Evolutionary conservation across 2,113 vertebrate species (phyloP).

Genomic region (Calidris pygmaea): DNA sequence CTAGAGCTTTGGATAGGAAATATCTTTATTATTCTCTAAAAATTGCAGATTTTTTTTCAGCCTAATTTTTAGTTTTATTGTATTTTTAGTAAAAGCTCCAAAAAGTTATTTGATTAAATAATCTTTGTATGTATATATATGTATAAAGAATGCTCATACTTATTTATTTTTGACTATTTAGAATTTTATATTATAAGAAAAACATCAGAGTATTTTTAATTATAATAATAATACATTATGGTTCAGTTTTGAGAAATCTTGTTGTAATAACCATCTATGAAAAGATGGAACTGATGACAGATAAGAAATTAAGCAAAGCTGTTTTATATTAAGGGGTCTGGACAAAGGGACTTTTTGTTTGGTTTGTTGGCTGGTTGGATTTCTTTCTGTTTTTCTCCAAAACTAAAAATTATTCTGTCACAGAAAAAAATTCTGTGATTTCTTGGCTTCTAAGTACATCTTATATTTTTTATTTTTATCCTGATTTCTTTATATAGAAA

Average conservation of each 20-base stretch:
- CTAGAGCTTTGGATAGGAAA: background rate
- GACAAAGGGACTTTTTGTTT: slow-evolving; percentile 17
- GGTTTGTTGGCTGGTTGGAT: background rate
- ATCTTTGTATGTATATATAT: background rate
- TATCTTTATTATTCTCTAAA: background rate
- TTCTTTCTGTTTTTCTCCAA: background rate
- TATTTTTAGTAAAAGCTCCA: background rate
- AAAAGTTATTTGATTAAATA: background rate
- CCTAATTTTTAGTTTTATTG: background rate
- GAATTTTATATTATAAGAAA: background rate
- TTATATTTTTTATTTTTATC: background rate
- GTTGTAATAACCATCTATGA: background rate
- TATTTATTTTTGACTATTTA: background rate
- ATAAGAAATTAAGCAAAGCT: slow-evolving; percentile 49
- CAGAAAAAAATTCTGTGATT: background rate
- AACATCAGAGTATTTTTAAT: background rate
- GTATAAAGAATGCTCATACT: background rate
- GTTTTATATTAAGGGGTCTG: slow-evolving; percentile 27
- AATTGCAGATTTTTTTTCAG: background rate
- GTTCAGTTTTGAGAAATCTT: background rate
- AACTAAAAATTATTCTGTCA: background rate
- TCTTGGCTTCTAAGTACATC: background rate
- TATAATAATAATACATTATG: background rate
- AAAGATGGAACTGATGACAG: slow-evolving; percentile 39
- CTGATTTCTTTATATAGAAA: background rate